phyloP scores from a whole-genome alignment of 1,140 invertebrate species.

The Ephestia elutella region DNA sequence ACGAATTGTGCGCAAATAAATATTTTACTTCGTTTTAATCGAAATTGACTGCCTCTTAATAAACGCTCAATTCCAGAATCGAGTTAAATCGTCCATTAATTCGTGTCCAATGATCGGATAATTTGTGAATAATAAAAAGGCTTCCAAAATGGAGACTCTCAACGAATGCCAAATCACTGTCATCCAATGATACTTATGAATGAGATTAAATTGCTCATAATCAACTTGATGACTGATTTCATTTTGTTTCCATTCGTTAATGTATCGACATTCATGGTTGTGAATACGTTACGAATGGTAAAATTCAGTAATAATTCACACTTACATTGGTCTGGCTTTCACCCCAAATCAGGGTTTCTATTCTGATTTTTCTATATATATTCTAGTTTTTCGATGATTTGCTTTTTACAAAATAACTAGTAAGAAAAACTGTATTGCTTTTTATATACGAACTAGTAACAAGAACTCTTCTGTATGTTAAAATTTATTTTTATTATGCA shows the following conservation, averaged over 20 bases:
- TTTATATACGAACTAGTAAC: no score
- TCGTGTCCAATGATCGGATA: constrained; percentile 13
- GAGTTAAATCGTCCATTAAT: neutral
- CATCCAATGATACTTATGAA: constrained; percentile 30
- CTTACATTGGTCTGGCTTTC: no score
- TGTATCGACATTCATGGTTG: neutral
- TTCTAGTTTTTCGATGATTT: no score
- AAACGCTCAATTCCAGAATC: constrained; percentile 1
- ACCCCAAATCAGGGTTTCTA: no score
- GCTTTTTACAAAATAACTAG: no score
- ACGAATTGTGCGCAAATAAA: no score
- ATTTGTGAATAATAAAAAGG: constrained; percentile 26
- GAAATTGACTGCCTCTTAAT: neutral
- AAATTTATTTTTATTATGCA: no score
- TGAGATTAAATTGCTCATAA: constrained; percentile 55
- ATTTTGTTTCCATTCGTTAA: constrained; percentile 16
- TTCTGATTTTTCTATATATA: no score
- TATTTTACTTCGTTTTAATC: constrained; percentile 3
- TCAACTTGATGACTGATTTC: constrained; percentile 52
- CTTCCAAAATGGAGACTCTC: constrained; percentile 17
- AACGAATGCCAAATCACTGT: constrained; percentile 35
- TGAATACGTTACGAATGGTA: neutral
- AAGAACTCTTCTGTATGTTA: no score
- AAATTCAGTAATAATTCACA: no score
- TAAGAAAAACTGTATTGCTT: no score